Evolutionary conservation across 2,888 invertebrate genomes (phyloP), one percentile per base, ranked within the genome.

Genomic region (Allacma fusca): DNA sequence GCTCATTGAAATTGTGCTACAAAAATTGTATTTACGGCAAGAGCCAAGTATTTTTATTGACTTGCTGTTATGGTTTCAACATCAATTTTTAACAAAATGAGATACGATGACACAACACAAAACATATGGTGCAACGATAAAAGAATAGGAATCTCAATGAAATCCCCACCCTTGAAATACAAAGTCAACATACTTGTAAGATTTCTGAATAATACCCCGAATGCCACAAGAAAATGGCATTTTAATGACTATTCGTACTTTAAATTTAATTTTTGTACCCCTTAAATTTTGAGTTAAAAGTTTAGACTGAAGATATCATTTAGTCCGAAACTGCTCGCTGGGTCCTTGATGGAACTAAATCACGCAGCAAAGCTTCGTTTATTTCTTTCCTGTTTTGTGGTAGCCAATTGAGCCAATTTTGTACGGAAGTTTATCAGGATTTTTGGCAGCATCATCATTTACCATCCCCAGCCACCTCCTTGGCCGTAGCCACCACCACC

Each of bases 41-140:
- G 62, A 67, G 78, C 75, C 78, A 68, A 59, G 40, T 76, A 40
- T 67, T 76, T 75, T 75, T 79, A 79, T 75, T 76, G 79, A 79
- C 79, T 78, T 78, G 57, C 69, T 78, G 68, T 79, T 79, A 76
- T 79, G 73, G 79, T 73, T 78, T 69, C 73, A 79, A 72, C 62
- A 74, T 72, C 69, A 69, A 73, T 23, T 9, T 73, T 76, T 59
- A 71, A 72, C 57, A 76, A 59, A 29, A 64, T 64, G 77, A 77
- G 72, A 72, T 69, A 75, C 68, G 75, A 68, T 68, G 67, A 75
- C 69, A 75, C 68, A 75, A 75, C 70, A 43, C 43, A 13, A 29
- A 50, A 50, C 50, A 50, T 21, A 23, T 24, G 24, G 70, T 70
- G 70, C 44, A 70, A 24, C 24, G 43, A 68, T 13, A 28, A 29